phyloP scores from a whole-genome alignment of 2,888 invertebrate genomes.

The Nomada ruficornis region DNA sequence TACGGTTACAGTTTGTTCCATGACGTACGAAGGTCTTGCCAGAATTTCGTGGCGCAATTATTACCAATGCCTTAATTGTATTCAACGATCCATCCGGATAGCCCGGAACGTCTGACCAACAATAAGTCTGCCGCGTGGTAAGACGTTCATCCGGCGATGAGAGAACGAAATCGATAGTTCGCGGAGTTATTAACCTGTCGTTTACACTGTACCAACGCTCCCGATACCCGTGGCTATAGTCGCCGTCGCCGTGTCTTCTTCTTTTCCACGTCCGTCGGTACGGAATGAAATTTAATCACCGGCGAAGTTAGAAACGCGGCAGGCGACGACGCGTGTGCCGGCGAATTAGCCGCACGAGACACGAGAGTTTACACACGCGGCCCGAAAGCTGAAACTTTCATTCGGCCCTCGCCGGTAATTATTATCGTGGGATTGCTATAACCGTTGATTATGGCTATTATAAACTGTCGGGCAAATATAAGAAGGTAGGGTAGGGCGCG shows the following conservation, averaged over 20 bases:
- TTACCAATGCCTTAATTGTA: background rate
- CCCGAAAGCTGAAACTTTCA: constrained; percentile 68
- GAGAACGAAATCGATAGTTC: constrained; percentile 44
- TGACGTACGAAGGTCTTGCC: no score
- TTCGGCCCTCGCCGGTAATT: constrained; percentile 73
- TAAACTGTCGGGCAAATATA: constrained; percentile 82
- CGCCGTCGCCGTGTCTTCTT: constrained; percentile 26
- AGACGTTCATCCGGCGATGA: constrained; percentile 9
- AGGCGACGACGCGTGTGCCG: constrained; percentile 66
- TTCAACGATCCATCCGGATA: constrained; percentile 22
- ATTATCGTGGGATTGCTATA: constrained; percentile 82
- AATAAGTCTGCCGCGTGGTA: background rate
- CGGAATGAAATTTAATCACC: constrained; percentile 71
- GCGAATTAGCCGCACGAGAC: constrained; percentile 73
- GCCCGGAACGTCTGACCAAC: no score
- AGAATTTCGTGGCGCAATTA: background rate
- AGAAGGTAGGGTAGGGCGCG: constrained; percentile 75
- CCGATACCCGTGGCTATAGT: background rate
- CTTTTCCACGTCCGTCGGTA: constrained; percentile 24
- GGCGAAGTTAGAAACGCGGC: constrained; percentile 39
- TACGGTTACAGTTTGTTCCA: no score
- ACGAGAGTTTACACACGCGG: constrained; percentile 44
- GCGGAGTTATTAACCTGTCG: constrained; percentile 42
- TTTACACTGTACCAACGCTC: background rate
- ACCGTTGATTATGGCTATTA: constrained; percentile 84